These are phyloP conservation scores for Scomber scombrus DNA, from an alignment of 2,113 vertebrate species.

Conservation along the genomic window DNA sequence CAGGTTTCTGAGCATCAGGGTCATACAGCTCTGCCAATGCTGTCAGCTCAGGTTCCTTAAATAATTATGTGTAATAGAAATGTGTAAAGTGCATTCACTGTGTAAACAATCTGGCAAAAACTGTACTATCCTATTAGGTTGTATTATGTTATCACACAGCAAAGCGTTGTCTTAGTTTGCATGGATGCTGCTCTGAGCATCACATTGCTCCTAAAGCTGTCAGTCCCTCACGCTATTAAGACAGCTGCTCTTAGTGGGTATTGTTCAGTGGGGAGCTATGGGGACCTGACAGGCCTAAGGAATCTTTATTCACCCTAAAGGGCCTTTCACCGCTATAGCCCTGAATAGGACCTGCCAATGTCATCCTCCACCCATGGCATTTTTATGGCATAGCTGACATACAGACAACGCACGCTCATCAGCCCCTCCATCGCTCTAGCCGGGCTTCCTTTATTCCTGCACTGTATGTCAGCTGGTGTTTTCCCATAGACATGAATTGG, in stretches of 20 bases:
- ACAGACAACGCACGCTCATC: conserved; percentile 69
- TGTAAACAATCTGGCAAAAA: conserved; percentile 53
- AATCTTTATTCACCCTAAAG: conserved; percentile 77
- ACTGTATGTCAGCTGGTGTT: conserved; percentile 71
- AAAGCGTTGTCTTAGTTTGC: conserved; percentile 58
- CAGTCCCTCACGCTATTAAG: conserved; percentile 80
- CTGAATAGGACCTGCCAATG: conserved; percentile 80
- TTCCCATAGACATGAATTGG: conserved; percentile 59
- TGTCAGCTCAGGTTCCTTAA: conserved; percentile 51
- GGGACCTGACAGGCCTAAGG: conserved; percentile 76
- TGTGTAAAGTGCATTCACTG: conserved; percentile 50
- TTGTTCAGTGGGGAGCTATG: conserved; percentile 67
- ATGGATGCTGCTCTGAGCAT: conserved; percentile 52
- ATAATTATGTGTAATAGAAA: conserved; percentile 50
- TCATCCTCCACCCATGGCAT: conserved; percentile 83
- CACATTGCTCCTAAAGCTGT: conserved; percentile 70
- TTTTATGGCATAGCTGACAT: conserved; percentile 82
- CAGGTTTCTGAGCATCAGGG: conserved; percentile 24
- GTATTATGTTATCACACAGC: conserved; percentile 73
- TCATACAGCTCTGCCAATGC: conserved; percentile 57
- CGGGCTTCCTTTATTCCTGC: conserved; percentile 52
- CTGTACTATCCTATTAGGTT: conserved; percentile 18
- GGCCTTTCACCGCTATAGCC: conserved; percentile 67
- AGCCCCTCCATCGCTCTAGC: conserved; percentile 38
- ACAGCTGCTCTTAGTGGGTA: conserved; percentile 75